Evolutionary conservation across 2,113 vertebrate species (phyloP), one percentile per base, ranked within the genome.

Genomic region (Sturnus vulgaris): DNA sequence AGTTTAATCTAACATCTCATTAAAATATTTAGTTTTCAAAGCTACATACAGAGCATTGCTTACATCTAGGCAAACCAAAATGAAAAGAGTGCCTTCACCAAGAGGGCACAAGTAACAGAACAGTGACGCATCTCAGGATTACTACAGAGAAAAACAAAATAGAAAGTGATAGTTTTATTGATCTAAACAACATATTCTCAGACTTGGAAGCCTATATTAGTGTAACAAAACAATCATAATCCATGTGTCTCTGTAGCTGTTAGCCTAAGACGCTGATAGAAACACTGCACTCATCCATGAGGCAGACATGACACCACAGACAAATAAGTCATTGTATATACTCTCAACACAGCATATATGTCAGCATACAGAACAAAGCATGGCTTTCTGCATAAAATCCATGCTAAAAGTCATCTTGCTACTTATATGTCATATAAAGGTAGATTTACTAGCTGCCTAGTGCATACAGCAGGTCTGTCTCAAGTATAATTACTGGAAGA

Each of bases 331-430:
- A 90, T 96, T 96, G 93, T 96, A 64, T 49, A 57, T 0, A 31
- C n/a, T 44, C 82, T 79, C 75, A 79, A 56, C 82, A 33, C 0
- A 0, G 86, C 82, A 61, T 31, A 14, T 69, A 83, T 83, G 88
- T 94, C 86, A 93, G 86, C 82, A 94, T 31, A 53, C 52, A 92
- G 59, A 93, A 95, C 85, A 96, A 96, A 90, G 79, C 60, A 73
- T 59, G 64, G 71, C 79, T 88, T 93, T 97, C 86, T 93, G 68
- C 42, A 56, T 21, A 69, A 92, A 94, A 88, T 39, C 40, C 50
- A 78, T 2, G 0, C 12, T 59, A 49, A 25, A 88, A 77, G 40
- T 55, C 27, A 73, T 70, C 68, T 75, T 65, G 24, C 63, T 83
- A 70, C 30, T 70, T 59, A 65, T 31, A 56, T 3, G 57, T 24